phyloP scores from a whole-genome alignment of 2,797 vertebrate genomes.

The Dicrostonyx torquatus region DNA sequence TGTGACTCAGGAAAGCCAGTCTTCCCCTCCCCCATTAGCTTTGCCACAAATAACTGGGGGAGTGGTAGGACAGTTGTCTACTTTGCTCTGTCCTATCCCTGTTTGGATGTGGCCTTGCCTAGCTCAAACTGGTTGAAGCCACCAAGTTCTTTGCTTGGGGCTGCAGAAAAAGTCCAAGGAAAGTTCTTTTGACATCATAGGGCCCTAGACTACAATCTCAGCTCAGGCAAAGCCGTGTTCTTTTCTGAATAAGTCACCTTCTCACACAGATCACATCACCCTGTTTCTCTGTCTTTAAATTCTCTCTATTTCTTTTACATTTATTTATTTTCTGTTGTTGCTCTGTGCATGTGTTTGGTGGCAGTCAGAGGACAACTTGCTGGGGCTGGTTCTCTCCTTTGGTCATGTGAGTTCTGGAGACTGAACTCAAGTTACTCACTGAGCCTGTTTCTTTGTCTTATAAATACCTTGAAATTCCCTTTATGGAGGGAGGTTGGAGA shows the following conservation, averaged over 20 bases:
- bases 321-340: background rate
- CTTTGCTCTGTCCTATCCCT: background rate
- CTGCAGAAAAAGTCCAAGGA: background rate
- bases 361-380: background rate
- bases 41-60: background rate
- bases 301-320: background rate
- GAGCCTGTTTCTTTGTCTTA: background rate
- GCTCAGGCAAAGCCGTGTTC: background rate
- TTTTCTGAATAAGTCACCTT: background rate
- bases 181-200: background rate
- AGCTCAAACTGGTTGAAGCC: background rate
- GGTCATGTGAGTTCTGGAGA: background rate
- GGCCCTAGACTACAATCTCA: background rate
- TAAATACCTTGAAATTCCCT: background rate
- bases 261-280: background rate
- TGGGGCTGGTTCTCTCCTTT: too few species aligned
- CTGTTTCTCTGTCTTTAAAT: background rate
- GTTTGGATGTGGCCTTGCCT: background rate
- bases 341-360: background rate
- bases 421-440: background rate
- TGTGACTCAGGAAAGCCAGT: background rate
- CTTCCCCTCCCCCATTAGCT: fast-evolving
- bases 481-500: background rate
- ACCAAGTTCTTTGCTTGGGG: background rate
- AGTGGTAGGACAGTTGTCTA: background rate